phyloP scores from a whole-genome alignment of 1,140 invertebrate genomes.

The Polyergus mexicanus region DNA sequence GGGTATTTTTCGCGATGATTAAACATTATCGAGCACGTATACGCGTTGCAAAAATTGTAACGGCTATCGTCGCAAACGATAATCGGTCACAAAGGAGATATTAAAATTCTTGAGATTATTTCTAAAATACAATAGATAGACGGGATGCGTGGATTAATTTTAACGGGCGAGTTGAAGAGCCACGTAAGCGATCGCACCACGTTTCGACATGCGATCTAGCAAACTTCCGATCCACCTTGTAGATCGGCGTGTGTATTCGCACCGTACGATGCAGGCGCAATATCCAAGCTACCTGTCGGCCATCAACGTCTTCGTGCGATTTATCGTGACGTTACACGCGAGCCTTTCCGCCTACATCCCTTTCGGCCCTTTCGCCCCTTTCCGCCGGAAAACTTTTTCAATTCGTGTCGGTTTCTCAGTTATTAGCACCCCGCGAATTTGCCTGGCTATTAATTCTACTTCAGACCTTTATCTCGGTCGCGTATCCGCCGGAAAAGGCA shows the following conservation, averaged over 20 bases:
- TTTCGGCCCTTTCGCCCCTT: constrained; percentile 52
- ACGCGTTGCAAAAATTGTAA: too few species aligned
- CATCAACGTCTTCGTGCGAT: constrained; percentile 74
- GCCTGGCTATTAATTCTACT: constrained; percentile 74
- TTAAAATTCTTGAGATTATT: constrained; percentile 10
- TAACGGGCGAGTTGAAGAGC: background rate
- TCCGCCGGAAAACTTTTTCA: constrained; percentile 71
- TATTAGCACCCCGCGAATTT: constrained; percentile 71
- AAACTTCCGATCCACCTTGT: constrained; percentile 56
- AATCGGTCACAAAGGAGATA: background rate
- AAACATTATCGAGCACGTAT: background rate
- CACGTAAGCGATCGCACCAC: background rate
- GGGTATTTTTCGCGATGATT: constrained; percentile 2
- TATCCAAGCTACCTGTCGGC: constrained; percentile 66
- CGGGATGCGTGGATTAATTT: background rate
- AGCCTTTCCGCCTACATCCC: constrained; percentile 55
- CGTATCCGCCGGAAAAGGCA: constrained; percentile 60
- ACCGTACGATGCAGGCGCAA: constrained; percentile 48
- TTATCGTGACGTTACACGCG: constrained; percentile 74
- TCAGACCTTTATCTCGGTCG: constrained; percentile 52
- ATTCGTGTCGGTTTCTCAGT: constrained; percentile 70
- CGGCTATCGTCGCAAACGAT: background rate
- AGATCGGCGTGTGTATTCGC: background rate
- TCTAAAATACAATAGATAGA: background rate
- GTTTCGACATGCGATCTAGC: constrained; percentile 4